These are phyloP conservation scores for Apomyelois bistriatella DNA, from an alignment of 2,888 invertebrate species.

Conservation along the genomic window DNA sequence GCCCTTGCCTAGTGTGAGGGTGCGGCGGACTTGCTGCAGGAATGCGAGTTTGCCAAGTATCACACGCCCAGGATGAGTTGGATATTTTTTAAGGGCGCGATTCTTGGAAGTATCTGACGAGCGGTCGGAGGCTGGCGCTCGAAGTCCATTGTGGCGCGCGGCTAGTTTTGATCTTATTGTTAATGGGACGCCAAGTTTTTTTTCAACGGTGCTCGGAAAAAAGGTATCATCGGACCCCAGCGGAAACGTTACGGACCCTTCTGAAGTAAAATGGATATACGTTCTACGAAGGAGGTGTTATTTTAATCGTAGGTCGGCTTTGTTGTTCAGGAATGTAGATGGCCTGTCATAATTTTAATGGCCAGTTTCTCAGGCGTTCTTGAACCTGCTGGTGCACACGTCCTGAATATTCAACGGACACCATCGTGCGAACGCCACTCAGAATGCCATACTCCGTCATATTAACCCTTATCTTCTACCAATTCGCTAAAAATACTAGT, in stretches of 20 bases:
- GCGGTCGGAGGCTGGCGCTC: slow-evolving; percentile 74
- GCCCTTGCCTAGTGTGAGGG: slow-evolving; percentile 22
- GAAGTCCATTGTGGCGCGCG: slow-evolving; percentile 71
- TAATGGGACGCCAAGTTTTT: slow-evolving; percentile 79
- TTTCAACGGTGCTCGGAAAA: slow-evolving; percentile 72
- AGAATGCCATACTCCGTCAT: background rate
- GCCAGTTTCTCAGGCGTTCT: slow-evolving; percentile 65
- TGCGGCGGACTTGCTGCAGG: slow-evolving; percentile 33
- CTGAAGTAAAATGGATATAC: slow-evolving; percentile 75
- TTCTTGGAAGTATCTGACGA: slow-evolving; percentile 70
- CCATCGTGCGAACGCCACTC: slow-evolving; percentile 21
- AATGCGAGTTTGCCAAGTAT: slow-evolving; percentile 67
- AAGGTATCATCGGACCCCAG: slow-evolving; percentile 74
- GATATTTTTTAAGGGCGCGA: slow-evolving; percentile 70
- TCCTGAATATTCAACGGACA: slow-evolving; percentile 60
- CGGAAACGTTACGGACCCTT: slow-evolving; percentile 78
- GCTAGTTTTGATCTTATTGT: slow-evolving; percentile 80
- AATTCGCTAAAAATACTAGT: background rate
- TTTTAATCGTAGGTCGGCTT: slow-evolving; percentile 76
- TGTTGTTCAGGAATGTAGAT: slow-evolving; percentile 78
- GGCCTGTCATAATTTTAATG: slow-evolving; percentile 78
- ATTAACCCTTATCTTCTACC: background rate
- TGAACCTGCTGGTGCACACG: slow-evolving; percentile 54
- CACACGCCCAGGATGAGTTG: slow-evolving; percentile 75
- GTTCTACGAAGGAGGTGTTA: slow-evolving; percentile 78